Percentiles rank a stretch among this genome's conserved stretches.
phyloP scores from a whole-genome alignment of 1,140 invertebrate genomes.

The Proales similis region DNA sequence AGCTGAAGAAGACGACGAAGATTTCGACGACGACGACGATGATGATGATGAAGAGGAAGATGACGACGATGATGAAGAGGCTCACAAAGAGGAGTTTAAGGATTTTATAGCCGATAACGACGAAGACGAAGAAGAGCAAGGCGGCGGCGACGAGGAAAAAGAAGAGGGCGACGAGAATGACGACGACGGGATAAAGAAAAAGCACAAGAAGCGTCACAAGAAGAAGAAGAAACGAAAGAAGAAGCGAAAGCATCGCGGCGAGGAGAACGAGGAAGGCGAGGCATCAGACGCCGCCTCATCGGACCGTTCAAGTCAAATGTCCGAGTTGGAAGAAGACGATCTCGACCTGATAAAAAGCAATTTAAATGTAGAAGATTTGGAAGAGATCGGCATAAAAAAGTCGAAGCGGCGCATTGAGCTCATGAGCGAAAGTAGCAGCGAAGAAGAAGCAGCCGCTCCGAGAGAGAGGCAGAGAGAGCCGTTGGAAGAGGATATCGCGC shows the following conservation, averaged over 20 bases:
- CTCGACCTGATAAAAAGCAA: conserved; percentile 34
- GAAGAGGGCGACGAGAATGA: conserved; percentile 4
- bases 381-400: conserved; percentile 24
- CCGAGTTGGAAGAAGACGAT: conserved; percentile 35
- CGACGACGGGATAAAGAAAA: conserved; percentile 20
- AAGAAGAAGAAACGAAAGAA: conserved; percentile 28
- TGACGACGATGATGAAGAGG: neutral
- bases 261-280: neutral
- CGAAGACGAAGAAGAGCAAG: conserved; percentile 24
- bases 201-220: conserved; percentile 1
- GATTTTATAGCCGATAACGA: conserved; percentile 23
- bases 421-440: conserved; percentile 8
- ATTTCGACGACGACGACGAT: conserved; percentile 28
- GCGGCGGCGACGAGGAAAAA: neutral
- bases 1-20: too few relatives aligned
- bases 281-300: conserved; percentile 1
- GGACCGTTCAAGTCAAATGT: neutral
- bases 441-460: neutral
- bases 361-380: conserved; percentile 17
- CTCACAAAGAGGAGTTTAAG: neutral
- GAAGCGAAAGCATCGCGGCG: neutral
- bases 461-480: neutral
- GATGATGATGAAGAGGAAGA: conserved; percentile 3
- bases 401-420: conserved; percentile 2
- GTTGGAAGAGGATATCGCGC: neutral